Evolutionary conservation across 2,113 vertebrate genomes (phyloP).

Genomic region (Cromileptes altivelis): DNA sequence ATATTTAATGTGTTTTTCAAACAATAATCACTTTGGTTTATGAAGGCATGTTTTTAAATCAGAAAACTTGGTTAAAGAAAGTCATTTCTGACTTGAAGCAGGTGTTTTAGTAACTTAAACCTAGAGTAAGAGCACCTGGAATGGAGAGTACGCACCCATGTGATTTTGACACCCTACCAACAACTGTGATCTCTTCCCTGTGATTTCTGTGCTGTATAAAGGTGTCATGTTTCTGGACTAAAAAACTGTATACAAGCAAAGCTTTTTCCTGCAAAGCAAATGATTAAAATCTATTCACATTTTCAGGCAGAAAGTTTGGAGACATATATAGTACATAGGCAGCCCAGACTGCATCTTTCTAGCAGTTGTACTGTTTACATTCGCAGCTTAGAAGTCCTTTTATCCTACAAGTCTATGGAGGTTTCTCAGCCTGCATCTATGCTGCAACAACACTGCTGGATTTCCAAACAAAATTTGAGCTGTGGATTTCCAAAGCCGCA

Average conservation of each 20-base stretch:
- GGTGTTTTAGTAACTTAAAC: too few relatives aligned
- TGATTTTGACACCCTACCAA: neutral
- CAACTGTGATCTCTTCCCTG: neutral
- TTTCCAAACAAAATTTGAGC: constrained; percentile 25
- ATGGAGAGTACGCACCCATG: too few relatives aligned
- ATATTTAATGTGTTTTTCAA: neutral
- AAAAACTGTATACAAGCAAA: neutral
- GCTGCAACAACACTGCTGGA: neutral
- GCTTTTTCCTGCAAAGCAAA: neutral
- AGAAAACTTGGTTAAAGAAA: too few relatives aligned
- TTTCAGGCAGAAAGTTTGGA: neutral
- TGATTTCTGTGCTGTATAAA: neutral
- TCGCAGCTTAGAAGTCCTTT: neutral
- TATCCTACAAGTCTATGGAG: neutral
- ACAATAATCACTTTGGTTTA: neutral
- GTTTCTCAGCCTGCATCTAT: neutral
- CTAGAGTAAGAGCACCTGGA: too few relatives aligned
- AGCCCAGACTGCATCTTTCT: neutral
- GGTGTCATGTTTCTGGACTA: neutral
- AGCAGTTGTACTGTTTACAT: neutral
- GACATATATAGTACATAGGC: neutral
- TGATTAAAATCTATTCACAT: neutral
- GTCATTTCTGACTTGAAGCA: too few relatives aligned
- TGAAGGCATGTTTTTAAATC: neutral
- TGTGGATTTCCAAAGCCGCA: constrained; percentile 23